A percentile compares a stretch with the other conserved stretches of the same genome.
Conservation (phyloP, 2,113 vertebrate species). For the Gopherus flavomarginatus region DNA sequence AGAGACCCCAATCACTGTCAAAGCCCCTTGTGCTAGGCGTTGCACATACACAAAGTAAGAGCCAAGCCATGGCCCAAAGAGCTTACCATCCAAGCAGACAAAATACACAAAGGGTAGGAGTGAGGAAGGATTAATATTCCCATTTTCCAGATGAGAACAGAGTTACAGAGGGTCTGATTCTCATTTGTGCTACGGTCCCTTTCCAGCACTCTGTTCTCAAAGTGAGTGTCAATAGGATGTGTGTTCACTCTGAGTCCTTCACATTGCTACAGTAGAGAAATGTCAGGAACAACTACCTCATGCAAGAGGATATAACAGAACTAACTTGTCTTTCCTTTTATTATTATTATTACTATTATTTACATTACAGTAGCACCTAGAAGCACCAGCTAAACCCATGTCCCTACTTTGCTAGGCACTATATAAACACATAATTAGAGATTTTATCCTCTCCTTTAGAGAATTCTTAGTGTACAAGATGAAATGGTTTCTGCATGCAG, state of each 20-base stretch:
- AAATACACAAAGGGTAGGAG: neutral
- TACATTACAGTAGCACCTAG: neutral
- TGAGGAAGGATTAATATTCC: neutral
- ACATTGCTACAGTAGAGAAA: neutral
- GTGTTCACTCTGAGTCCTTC: neutral
- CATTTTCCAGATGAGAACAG: neutral
- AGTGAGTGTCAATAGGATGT: neutral
- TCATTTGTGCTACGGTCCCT: neutral
- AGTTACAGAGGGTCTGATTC: neutral
- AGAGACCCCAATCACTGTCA: neutral
- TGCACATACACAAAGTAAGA: accelerated
- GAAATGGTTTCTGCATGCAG: neutral
- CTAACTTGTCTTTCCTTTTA: neutral
- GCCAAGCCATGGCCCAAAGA: neutral
- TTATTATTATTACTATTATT: neutral
- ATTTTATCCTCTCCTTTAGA: neutral
- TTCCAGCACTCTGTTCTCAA: neutral
- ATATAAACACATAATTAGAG: neutral
- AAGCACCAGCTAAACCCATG: neutral
- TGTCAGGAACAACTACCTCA: neutral
- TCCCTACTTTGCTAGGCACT: neutral
- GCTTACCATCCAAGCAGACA: neutral
- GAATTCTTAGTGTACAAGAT: neutral
- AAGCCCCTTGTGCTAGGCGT: neutral
- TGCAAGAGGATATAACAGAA: neutral